Evolutionary conservation across 2,113 vertebrate species (phyloP).

Genomic region (Hipposideros armiger): DNA sequence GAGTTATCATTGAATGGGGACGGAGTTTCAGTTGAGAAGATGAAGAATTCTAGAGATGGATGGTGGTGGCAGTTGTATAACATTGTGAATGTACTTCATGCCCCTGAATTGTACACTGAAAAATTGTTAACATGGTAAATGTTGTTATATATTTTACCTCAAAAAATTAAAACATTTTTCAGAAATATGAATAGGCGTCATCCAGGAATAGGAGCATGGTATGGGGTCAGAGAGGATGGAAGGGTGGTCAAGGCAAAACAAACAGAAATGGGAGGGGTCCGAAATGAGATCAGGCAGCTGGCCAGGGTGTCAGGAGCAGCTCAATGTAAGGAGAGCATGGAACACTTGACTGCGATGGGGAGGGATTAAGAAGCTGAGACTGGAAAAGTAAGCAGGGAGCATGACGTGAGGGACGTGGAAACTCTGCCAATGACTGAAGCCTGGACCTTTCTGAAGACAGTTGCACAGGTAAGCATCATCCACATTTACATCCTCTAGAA

Average conservation of each 20-base stretch:
- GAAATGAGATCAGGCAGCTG: background rate
- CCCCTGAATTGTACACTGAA: background rate
- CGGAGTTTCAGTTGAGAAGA: background rate
- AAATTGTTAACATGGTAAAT: background rate
- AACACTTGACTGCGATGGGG: too few species aligned
- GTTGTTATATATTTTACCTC: background rate
- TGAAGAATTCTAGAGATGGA: background rate
- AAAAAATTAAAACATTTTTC: background rate
- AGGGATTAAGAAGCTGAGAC: background rate
- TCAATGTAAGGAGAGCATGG: background rate
- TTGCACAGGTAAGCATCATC: background rate
- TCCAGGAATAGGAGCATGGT: background rate
- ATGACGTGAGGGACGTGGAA: too few species aligned
- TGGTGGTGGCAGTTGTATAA: background rate
- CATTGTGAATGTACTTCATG: background rate
- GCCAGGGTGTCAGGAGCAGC: background rate
- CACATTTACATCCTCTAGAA: accelerated
- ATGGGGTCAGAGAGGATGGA: background rate
- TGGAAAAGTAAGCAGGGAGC: background rate
- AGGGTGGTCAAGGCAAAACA: background rate
- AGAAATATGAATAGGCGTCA: background rate
- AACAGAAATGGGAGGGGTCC: background rate
- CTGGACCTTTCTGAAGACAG: background rate
- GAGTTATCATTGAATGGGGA: background rate
- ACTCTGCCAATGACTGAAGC: background rate